These are phyloP conservation scores for Apodemus agrarius DNA, from an alignment of 2,797 vertebrate species.

Conservation along the genomic window DNA sequence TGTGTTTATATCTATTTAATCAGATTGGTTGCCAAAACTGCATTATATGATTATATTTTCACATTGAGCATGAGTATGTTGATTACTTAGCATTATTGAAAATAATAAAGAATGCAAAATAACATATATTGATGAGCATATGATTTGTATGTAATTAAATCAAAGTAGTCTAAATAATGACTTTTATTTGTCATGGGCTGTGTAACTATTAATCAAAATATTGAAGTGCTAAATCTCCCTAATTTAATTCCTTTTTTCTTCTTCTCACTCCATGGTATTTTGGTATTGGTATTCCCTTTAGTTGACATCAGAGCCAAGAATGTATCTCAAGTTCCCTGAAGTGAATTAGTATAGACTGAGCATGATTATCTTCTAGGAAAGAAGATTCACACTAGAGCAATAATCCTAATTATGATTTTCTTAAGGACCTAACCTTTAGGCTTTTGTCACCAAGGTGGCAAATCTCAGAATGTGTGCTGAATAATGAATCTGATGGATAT, in stretches of 20 bases:
- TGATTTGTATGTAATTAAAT: not conserved
- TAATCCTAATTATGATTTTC: slow-evolving; percentile 52
- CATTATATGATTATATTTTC: not conserved
- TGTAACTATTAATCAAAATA: slow-evolving; percentile 50
- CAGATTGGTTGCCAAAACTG: not conserved
- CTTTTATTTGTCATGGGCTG: slow-evolving; percentile 34
- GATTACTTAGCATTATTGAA: slow-evolving; percentile 15
- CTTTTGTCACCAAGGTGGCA: slow-evolving; percentile 27
- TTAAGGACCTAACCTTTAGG: slow-evolving; percentile 27
- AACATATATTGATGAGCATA: slow-evolving; percentile 26
- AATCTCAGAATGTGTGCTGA: not conserved
- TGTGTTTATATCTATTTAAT: not conserved
- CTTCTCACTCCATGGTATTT: slow-evolving; percentile 4
- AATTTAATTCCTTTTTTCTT: not conserved
- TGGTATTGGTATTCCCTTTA: slow-evolving; percentile 16
- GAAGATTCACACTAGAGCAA: slow-evolving; percentile 47
- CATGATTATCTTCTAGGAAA: slow-evolving; percentile 26
- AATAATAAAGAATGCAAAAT: slow-evolving; percentile 29
- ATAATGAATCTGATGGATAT: slow-evolving; percentile 27
- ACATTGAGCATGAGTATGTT: not conserved
- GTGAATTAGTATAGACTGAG: slow-evolving; percentile 69
- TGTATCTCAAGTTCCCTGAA: slow-evolving; percentile 54
- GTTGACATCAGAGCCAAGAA: slow-evolving; percentile 50
- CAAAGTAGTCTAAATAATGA: slow-evolving; percentile 27
- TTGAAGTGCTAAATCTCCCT: slow-evolving; percentile 26